Percentiles rank a stretch among this genome's conserved stretches.
These are phyloP conservation scores for Druceiella hillmani DNA, from an alignment of 2,888 invertebrate species.

Conservation along the genomic window DNA sequence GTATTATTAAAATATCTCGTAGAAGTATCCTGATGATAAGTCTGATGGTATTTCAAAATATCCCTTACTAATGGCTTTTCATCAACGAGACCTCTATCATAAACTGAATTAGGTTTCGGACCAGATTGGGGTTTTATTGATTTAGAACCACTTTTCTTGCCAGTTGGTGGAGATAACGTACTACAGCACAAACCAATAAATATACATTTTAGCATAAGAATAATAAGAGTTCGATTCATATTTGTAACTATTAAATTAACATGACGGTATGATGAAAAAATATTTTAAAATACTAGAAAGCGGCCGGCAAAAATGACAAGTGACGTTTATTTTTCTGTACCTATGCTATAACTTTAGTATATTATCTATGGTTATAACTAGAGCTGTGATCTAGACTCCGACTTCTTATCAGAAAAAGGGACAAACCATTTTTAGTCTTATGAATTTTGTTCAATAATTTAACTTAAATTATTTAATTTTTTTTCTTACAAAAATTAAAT, in stretches of 20 bases:
- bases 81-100: constrained; percentile 64
- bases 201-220: neutral
- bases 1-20: constrained; percentile 62
- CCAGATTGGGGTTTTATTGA: constrained; percentile 50
- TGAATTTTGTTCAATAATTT: no score
- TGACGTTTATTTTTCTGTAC: no score
- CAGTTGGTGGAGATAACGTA: constrained; percentile 42
- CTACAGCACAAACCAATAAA: neutral
- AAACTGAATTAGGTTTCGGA: constrained; percentile 58
- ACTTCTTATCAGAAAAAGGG: neutral
- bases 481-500: no score
- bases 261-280: no score
- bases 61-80: constrained; percentile 64
- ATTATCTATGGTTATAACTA: no score
- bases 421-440: no score
- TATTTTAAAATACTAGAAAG: no score
- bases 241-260: no score
- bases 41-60: constrained; percentile 69
- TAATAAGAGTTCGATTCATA: neutral
- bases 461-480: no score
- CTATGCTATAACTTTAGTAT: no score
- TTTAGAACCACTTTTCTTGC: constrained; percentile 43
- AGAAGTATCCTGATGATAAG: constrained; percentile 66
- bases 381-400: neutral
- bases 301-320: no score